Evolutionary conservation across 2,797 vertebrate species (phyloP).

Genomic region (Lateolabrax maculatus): DNA sequence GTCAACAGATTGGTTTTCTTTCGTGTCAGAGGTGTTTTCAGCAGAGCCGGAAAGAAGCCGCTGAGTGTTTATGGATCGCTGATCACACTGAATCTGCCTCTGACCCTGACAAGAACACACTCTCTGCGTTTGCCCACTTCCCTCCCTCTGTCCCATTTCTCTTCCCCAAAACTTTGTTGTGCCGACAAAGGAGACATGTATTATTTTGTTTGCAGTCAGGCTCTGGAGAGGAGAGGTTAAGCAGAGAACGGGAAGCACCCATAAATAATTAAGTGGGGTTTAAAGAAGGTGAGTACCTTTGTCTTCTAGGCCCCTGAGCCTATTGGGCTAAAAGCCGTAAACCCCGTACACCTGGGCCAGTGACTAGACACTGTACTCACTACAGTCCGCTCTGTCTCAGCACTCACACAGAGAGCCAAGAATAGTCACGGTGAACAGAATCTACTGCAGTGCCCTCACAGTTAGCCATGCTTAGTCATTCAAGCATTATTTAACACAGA

Average conservation of each 20-base stretch:
- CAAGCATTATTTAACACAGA: slow-evolving; percentile 32
- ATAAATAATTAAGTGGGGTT: slow-evolving; percentile 61
- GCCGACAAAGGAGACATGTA: slow-evolving; percentile 17
- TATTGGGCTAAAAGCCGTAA: slow-evolving; percentile 54
- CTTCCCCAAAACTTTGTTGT: slow-evolving; percentile 33
- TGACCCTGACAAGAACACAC: slow-evolving; percentile 21
- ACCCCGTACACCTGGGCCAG: slow-evolving; percentile 28
- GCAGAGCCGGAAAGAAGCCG: slow-evolving; percentile 11
- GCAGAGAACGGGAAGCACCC: slow-evolving; percentile 14
- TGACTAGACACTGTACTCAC: slow-evolving; percentile 50
- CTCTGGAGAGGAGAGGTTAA: neutral
- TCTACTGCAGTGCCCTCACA: slow-evolving; percentile 20
- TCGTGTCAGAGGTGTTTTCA: slow-evolving; percentile 15
- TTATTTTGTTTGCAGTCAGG: slow-evolving; percentile 31
- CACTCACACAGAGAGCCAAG: slow-evolving; percentile 7
- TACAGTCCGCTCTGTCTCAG: slow-evolving; percentile 4
- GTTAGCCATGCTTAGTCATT: slow-evolving; percentile 27
- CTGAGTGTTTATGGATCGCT: slow-evolving; percentile 7
- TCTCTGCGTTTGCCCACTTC: slow-evolving; percentile 4
- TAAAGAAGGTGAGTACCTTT: slow-evolving; percentile 55
- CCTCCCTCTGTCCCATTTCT: neutral
- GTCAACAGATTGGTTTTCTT: slow-evolving; percentile 8
- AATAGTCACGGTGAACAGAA: slow-evolving; percentile 10
- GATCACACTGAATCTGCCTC: slow-evolving; percentile 11
- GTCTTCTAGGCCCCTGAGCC: slow-evolving; percentile 46